Conservation (phyloP, 2,797 vertebrate species). For the Rousettus madagascariensis region DNA sequence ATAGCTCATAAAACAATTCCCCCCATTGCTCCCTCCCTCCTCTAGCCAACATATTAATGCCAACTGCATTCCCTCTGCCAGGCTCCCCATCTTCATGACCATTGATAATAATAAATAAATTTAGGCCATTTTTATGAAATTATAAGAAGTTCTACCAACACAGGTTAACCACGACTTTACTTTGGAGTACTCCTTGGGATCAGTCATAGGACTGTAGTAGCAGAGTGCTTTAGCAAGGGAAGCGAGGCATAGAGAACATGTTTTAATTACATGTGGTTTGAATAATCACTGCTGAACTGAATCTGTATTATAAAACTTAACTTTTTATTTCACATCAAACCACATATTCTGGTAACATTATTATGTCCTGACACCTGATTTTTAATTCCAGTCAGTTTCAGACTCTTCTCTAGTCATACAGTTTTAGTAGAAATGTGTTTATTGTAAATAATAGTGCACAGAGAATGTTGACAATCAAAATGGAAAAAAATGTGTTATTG, state of each 20-base stretch:
- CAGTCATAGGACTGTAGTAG: background rate
- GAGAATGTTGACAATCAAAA: background rate
- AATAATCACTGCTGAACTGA: background rate
- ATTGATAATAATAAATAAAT: background rate
- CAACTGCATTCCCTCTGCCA: no score
- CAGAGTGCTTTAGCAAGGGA: background rate
- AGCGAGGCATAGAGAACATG: background rate
- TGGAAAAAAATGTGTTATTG: background rate
- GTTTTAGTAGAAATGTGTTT: background rate
- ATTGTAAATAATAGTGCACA: background rate
- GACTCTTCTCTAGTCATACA: background rate
- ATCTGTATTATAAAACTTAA: background rate
- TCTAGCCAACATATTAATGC: no score
- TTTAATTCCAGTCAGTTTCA: background rate
- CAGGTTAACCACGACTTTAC: background rate
- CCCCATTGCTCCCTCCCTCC: no score
- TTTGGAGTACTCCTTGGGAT: background rate
- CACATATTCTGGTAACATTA: background rate
- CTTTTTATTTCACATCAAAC: background rate
- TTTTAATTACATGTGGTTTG: background rate
- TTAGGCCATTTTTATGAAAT: background rate
- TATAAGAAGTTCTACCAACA: background rate
- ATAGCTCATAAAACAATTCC: no score
- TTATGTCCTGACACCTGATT: background rate
- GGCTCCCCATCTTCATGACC: no score